Evolutionary conservation across 2,888 invertebrate species (phyloP), one percentile per base, ranked within the genome.

Genomic region (Lapara coniferarum): DNA sequence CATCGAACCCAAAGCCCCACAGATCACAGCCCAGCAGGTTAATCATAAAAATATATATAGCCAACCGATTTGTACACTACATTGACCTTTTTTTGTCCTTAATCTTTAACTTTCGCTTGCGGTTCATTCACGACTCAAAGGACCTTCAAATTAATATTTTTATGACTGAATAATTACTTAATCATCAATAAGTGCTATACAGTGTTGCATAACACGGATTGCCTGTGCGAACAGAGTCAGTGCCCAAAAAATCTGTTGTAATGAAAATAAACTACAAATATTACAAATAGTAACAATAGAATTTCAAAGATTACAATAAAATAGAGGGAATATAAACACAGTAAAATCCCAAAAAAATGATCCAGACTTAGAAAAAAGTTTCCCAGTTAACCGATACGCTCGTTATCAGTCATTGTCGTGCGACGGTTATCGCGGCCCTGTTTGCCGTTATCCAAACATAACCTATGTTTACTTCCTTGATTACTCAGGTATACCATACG

Each of bases 91-190:
- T 49, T 49, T 49, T 49, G 12, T 10, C 63, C 63, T 49, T 63
- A 49, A 63, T 46, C 63, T 63, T 63, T 63, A 63, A 25, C 63
- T 63, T 49, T 63, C 63, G 46, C 63, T 63, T 19, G 46, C 19
- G 19, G 63, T 63, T 63, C 46, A 59, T 46, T 59, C 63, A 49
- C 19, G 63, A 63, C 13, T 8, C 49, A 55, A 55, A 8, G 49
- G 19, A 49, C 63, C 63, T 63, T 63, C 63, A 19, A 44, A 59
- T 46, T 10, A 37, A 58, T 58, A 46, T 49, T 49, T 46, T 49
- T 46, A 63, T 46, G 19, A 63, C 49, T 63, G 16, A 19, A 63
- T 63, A 49, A 63, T 63, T 63, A 46, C 19, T 63, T 46, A 46
- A 63, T 63, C 63, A 7, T 46, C 59, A 19, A 25, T 56, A 56